A percentile compares a stretch with the other conserved stretches of the same genome.
Evolutionary conservation across 2,113 vertebrate genomes (phyloP).

Genomic region (Corythoichthys intestinalis): DNA sequence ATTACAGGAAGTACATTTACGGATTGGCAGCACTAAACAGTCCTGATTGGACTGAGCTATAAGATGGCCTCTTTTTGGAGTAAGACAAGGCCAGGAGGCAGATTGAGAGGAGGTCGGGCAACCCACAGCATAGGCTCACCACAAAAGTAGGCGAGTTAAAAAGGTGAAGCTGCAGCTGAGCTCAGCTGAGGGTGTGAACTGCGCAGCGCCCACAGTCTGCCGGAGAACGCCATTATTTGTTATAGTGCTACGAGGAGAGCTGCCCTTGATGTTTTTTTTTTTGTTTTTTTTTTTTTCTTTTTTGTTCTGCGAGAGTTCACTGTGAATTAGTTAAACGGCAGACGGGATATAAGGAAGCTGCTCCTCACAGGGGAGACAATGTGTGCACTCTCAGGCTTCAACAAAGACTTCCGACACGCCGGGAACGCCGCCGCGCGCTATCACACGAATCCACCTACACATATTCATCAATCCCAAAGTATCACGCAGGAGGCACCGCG

Average conservation of each 20-base stretch:
- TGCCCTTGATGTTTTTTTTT: slow-evolving; percentile 64
- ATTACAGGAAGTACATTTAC: slow-evolving; percentile 1
- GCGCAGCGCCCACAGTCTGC: slow-evolving; percentile 58
- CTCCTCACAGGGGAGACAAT: slow-evolving; percentile 61
- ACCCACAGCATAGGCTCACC: slow-evolving; percentile 43
- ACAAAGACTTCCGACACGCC: slow-evolving; percentile 60
- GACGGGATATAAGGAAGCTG: slow-evolving; percentile 64
- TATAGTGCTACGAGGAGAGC: slow-evolving; percentile 59
- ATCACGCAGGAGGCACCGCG: slow-evolving; percentile 41
- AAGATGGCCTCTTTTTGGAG: slow-evolving; percentile 49
- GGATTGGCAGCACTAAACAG: slow-evolving; percentile 20
- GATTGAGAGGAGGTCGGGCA: slow-evolving; percentile 26
- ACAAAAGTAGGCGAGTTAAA: slow-evolving; percentile 46
- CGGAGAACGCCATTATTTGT: slow-evolving; percentile 51
- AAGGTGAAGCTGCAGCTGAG: slow-evolving; percentile 56
- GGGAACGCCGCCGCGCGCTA: slow-evolving; percentile 46
- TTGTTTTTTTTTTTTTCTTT: neutral
- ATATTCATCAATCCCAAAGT: slow-evolving; percentile 58
- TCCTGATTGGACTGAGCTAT: slow-evolving; percentile 50
- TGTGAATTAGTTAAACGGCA: slow-evolving; percentile 70
- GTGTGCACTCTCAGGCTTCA: slow-evolving; percentile 60
- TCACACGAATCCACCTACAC: slow-evolving; percentile 67
- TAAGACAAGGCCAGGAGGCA: slow-evolving; percentile 31
- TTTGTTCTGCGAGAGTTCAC: slow-evolving; percentile 68
- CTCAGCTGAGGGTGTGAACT: slow-evolving; percentile 49